Percentiles rank a stretch among this genome's conserved stretches.
phyloP scores from a whole-genome alignment of 2,797 vertebrate species.

The Phylloscopus collybita region DNA sequence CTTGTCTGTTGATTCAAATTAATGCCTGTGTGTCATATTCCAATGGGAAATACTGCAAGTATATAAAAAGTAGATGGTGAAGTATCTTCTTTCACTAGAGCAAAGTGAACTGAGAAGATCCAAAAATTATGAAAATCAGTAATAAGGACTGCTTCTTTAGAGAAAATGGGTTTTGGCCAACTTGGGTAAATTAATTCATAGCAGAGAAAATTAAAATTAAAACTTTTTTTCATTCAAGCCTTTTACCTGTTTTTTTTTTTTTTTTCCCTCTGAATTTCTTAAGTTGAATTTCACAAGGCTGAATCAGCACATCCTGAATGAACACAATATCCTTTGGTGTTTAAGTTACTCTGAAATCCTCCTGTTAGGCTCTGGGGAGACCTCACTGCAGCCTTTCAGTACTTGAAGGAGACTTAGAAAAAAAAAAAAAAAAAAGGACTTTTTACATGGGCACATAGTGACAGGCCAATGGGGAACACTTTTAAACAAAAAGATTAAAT shows the following conservation, averaged over 20 bases:
- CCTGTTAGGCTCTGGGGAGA: not conserved
- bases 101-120: not conserved
- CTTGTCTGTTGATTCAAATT: constrained; percentile 22
- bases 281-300: not conserved
- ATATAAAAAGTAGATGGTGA: not conserved
- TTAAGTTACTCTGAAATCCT: not conserved
- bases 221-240: not conserved
- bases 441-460: not conserved
- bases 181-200: not conserved
- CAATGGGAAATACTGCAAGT: not conserved
- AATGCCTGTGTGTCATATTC: not conserved
- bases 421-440: not conserved
- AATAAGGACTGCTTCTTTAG: not conserved
- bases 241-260: not conserved
- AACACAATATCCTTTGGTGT: not conserved
- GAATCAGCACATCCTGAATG: not conserved
- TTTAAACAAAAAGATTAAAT: not conserved
- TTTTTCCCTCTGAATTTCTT: not conserved
- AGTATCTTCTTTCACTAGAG: not conserved
- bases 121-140: not conserved
- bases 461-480: not conserved
- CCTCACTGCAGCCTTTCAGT: not conserved
- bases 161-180: not conserved
- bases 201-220: not conserved
- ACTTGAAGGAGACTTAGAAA: not conserved